phyloP scores from a whole-genome alignment of 1,140 invertebrate species.

The Harpegnathos saltator region DNA sequence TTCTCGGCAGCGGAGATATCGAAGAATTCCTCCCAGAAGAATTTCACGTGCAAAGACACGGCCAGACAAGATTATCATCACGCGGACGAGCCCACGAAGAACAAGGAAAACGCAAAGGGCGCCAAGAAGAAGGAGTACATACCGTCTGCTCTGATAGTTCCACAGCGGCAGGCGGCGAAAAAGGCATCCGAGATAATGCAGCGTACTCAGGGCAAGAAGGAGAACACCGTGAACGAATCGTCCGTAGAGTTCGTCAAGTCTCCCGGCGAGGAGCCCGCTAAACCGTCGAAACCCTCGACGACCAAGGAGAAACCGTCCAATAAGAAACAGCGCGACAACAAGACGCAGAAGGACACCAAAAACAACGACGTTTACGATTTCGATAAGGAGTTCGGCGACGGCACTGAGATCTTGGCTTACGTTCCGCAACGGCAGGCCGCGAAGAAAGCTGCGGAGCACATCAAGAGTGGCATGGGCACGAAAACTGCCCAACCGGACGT shows the following conservation, averaged over 20 bases:
- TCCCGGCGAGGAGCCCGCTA: constrained; percentile 73
- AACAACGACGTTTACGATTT: constrained; percentile 88
- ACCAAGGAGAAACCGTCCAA: constrained; percentile 82
- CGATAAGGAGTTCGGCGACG: constrained; percentile 88
- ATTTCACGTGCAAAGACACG: constrained; percentile 74
- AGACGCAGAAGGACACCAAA: constrained; percentile 80
- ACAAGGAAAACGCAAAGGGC: constrained; percentile 86
- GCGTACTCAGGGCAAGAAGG: constrained; percentile 80
- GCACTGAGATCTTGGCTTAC: constrained; percentile 91
- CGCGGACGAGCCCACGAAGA: constrained; percentile 67
- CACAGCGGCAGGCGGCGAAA: constrained; percentile 95
- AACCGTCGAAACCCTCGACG: constrained; percentile 73
- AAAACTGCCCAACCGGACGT: constrained; percentile 81
- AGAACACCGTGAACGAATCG: constrained; percentile 69
- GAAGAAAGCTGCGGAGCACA: constrained; percentile 95
- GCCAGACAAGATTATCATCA: constrained; percentile 69
- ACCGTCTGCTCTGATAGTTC: constrained; percentile 94
- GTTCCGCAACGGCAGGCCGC: constrained; percentile 96
- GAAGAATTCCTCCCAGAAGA: constrained; percentile 79
- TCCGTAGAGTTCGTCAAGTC: constrained; percentile 76
- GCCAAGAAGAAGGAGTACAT: constrained; percentile 88
- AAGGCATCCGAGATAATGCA: constrained; percentile 95
- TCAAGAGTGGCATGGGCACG: constrained; percentile 92
- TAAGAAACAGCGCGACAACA: constrained; percentile 78
- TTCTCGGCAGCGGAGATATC: constrained; percentile 86